Percentiles rank a stretch among this genome's conserved stretches.
phyloP scores from a whole-genome alignment of 2,113 vertebrate species.

The Hemicordylus capensis region DNA sequence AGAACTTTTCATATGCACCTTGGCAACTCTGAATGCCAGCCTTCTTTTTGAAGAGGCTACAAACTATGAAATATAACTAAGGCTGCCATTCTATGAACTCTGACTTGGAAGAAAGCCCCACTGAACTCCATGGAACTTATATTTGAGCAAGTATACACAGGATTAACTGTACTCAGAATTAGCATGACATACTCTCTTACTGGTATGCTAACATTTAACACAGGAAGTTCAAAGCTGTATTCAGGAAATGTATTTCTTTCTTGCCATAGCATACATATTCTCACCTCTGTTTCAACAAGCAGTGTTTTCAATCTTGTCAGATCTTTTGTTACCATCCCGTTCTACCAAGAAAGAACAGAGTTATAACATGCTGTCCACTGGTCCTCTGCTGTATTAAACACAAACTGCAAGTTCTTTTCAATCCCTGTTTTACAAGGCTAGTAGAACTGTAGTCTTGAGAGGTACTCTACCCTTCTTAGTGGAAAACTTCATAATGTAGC shows the following conservation, averaged over 20 bases:
- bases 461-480: neutral
- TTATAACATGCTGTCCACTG: conserved; percentile 11
- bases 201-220: no score
- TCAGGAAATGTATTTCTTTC: neutral
- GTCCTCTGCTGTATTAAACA: neutral
- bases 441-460: neutral
- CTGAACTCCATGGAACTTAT: neutral
- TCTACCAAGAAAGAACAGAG: conserved; percentile 75
- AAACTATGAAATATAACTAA: neutral
- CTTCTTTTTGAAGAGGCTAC: neutral
- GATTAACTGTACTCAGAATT: neutral
- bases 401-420: neutral
- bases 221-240: neutral
- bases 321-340: conserved; percentile 97
- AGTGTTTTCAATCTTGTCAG: conserved; percentile 94
- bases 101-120: neutral
- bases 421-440: neutral
- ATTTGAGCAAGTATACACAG: neutral
- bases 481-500: neutral
- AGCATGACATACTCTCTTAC: no score
- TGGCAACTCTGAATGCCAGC: neutral
- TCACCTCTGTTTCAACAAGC: conserved; percentile 95
- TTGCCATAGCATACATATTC: conserved; percentile 42
- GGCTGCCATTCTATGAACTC: no score
- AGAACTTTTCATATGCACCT: neutral